Percentiles rank a stretch among this genome's conserved stretches.
Evolutionary conservation across 2,797 vertebrate species (phyloP).

Genomic region (Pangasius larnaudii): DNA sequence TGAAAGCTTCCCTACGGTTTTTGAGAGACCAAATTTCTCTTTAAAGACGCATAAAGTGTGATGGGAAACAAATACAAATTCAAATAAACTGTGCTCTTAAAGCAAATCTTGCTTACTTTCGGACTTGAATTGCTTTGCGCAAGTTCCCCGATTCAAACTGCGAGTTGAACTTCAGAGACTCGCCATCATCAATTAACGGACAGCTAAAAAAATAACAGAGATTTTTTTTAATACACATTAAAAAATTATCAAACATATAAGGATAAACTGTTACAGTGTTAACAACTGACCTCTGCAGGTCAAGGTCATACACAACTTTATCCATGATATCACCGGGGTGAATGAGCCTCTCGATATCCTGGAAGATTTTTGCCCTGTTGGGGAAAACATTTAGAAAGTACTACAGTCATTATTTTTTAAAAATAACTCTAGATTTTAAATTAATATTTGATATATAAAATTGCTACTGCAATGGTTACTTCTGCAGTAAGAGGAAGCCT

Average conservation of each 20-base stretch:
- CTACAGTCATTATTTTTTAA: not conserved
- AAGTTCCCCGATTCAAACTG: constrained; percentile 98
- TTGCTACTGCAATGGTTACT: not conserved
- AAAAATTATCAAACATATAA: not conserved
- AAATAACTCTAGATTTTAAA: not conserved
- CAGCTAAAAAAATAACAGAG: constrained; percentile 71
- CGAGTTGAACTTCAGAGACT: constrained; percentile 95
- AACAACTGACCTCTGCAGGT: constrained; percentile 83
- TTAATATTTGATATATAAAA: not conserved
- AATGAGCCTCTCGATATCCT: constrained; percentile 97
- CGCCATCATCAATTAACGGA: constrained; percentile 82
- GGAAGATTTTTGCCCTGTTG: constrained; percentile 92
- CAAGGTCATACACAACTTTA: constrained; percentile 93
- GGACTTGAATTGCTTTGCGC: constrained; percentile 94
- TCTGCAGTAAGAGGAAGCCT: not conserved
- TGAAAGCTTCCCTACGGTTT: not conserved
- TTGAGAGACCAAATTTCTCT: not conserved
- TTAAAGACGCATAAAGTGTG: not conserved
- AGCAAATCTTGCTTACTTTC: constrained; percentile 83
- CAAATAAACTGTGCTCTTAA: not conserved
- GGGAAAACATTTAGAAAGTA: not conserved
- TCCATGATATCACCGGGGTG: constrained; percentile 93
- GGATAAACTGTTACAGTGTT: not conserved
- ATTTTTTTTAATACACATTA: not conserved
- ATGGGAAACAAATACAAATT: not conserved